phyloP scores from a whole-genome alignment of 2,797 vertebrate species.

The Astyanax mexicanus region DNA sequence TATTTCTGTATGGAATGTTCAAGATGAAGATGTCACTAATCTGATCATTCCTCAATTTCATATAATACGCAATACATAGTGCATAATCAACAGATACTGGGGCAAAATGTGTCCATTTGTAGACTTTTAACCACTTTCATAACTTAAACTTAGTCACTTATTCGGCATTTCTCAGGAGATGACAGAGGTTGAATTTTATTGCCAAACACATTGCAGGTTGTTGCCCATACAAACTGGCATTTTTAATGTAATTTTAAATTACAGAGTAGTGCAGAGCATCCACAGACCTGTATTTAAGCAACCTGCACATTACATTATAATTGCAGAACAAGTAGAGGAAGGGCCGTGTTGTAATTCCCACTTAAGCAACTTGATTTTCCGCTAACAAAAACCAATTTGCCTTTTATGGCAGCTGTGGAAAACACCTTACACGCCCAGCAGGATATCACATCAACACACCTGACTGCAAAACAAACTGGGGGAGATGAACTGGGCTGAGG shows the following conservation, averaged over 20 bases:
- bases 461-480: conserved; percentile 48
- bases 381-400: conserved; percentile 54
- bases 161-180: too few relatives aligned
- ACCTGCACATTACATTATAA: conserved; percentile 65
- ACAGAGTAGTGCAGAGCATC: conserved; percentile 56
- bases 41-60: not conserved
- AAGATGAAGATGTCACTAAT: not conserved
- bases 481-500: not conserved
- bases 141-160: too few relatives aligned
- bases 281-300: conserved; percentile 57
- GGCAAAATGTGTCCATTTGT: not conserved
- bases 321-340: conserved; percentile 66
- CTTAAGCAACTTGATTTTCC: conserved; percentile 59
- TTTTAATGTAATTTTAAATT: conserved; percentile 67
- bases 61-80: not conserved
- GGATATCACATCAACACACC: conserved; percentile 41
- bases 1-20: too few relatives aligned
- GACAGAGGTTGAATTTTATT: not conserved
- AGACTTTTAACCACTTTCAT: not conserved
- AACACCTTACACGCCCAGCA: conserved; percentile 47
- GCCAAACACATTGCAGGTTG: conserved; percentile 14
- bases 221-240: conserved; percentile 27
- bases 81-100: not conserved
- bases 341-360: conserved; percentile 59
- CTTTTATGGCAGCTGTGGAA: conserved; percentile 58